Percentiles rank a stretch among this genome's conserved stretches.
Conservation (phyloP, 2,888 invertebrate genomes). For the Hydraecia micacea region DNA sequence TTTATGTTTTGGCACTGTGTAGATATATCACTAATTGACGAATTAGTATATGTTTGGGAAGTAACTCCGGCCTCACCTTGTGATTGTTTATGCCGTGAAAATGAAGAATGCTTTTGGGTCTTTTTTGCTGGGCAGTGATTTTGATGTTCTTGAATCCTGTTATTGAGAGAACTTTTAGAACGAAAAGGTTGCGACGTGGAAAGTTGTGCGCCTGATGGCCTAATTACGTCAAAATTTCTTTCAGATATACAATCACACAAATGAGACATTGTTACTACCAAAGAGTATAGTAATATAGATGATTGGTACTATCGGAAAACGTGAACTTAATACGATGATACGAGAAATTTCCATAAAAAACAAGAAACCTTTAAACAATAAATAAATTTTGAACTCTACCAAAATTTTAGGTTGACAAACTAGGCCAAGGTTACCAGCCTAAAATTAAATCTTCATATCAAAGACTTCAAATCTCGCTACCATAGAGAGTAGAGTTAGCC, state of each 20-base stretch:
- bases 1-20: slow-evolving; percentile 69
- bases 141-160: slow-evolving; percentile 69
- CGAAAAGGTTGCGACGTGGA: slow-evolving; percentile 75
- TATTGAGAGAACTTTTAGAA: slow-evolving; percentile 69
- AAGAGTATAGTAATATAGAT: no score
- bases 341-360: slow-evolving; percentile 48
- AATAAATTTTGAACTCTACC: slow-evolving; percentile 42
- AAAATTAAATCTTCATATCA: slow-evolving; percentile 27
- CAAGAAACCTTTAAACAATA: slow-evolving; percentile 26
- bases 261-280: slow-evolving; percentile 75
- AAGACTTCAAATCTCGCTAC: background rate
- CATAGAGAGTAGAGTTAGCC: background rate
- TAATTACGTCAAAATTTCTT: slow-evolving; percentile 70
- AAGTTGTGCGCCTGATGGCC: slow-evolving; percentile 71
- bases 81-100: slow-evolving; percentile 57
- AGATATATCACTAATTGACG: slow-evolving; percentile 65
- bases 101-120: slow-evolving; percentile 43
- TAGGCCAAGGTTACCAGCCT: slow-evolving; percentile 52
- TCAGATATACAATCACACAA: slow-evolving; percentile 71
- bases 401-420: slow-evolving; percentile 65
- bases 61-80: slow-evolving; percentile 54
- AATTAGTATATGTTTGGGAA: slow-evolving; percentile 56
- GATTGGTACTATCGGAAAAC: slow-evolving; percentile 27
- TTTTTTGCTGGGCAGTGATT: slow-evolving; percentile 57
- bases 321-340: slow-evolving; percentile 28